A percentile compares a stretch with the other conserved stretches of the same genome.
phyloP scores from a whole-genome alignment of 2,888 invertebrate genomes.

The Anoplius nigerrimus region DNA sequence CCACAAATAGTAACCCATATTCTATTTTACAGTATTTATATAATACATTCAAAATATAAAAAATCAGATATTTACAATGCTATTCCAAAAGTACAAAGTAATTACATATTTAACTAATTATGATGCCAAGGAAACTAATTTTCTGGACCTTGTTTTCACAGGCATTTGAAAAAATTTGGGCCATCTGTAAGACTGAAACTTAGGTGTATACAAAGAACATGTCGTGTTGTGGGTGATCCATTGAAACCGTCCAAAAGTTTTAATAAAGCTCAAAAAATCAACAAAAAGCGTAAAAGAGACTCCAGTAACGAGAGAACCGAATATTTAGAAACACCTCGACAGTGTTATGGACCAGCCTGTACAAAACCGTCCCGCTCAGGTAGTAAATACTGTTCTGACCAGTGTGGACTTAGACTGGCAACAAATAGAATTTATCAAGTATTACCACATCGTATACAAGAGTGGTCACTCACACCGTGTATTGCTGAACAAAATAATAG shows the following conservation, averaged over 20 bases:
- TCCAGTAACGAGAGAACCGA: slow-evolving; percentile 71
- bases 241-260: slow-evolving; percentile 69
- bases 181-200: slow-evolving; percentile 77
- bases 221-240: slow-evolving; percentile 72
- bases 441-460: slow-evolving; percentile 91
- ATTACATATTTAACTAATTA: background rate
- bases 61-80: too few relatives aligned
- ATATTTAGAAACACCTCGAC: slow-evolving; percentile 78
- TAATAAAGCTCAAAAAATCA: slow-evolving; percentile 66
- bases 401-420: slow-evolving; percentile 93
- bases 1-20: too few relatives aligned
- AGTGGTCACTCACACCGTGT: slow-evolving; percentile 93
- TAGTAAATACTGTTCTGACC: slow-evolving; percentile 95
- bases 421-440: slow-evolving; percentile 88
- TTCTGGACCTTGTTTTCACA: slow-evolving; percentile 32
- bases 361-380: slow-evolving; percentile 84
- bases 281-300: slow-evolving; percentile 68
- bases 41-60: too few relatives aligned
- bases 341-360: slow-evolving; percentile 96
- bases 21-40: too few relatives aligned
- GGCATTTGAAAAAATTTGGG: slow-evolving; percentile 78
- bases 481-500: slow-evolving; percentile 90
- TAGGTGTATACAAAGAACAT: slow-evolving; percentile 77
- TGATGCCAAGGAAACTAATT: background rate
- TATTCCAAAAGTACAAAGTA: slow-evolving; percentile 3